Percentiles rank a stretch among this genome's conserved stretches.
Evolutionary conservation across 1,140 invertebrate genomes (phyloP).

Genomic region (Odontomachus brunneus): DNA sequence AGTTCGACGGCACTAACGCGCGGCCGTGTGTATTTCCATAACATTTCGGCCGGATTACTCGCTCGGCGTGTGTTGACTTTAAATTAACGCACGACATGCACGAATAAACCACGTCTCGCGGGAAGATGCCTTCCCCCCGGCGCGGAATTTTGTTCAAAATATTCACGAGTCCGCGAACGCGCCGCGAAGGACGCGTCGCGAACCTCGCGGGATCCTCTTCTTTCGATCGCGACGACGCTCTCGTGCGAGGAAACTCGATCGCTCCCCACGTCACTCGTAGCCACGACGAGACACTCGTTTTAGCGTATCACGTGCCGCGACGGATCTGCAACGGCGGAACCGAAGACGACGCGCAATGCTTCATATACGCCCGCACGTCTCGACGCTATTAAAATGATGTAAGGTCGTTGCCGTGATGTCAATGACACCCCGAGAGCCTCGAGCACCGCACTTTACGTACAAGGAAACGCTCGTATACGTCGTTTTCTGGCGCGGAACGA

Average conservation of each 20-base stretch:
- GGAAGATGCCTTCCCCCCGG: no score
- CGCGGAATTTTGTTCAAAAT: background rate
- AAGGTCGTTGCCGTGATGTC: constrained; percentile 46
- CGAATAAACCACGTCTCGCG: no score
- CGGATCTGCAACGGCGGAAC: background rate
- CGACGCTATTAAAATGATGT: constrained; percentile 22
- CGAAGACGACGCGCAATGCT: no score
- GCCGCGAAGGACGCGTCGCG: background rate
- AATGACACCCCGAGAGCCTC: constrained; percentile 23
- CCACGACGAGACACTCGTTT: no score
- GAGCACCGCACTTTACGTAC: background rate
- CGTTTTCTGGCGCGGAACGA: no score
- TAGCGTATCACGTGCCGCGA: background rate
- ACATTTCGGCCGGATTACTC: background rate
- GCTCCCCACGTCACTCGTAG: constrained; percentile 2
- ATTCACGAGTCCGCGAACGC: background rate
- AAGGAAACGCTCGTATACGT: background rate
- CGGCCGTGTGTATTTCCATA: background rate
- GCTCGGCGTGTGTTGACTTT: background rate
- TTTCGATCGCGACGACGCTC: background rate
- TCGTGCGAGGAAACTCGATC: background rate
- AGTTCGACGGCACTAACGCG: no score
- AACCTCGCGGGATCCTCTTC: background rate
- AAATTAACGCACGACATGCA: background rate
- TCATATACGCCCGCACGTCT: background rate